A percentile compares a stretch with the other conserved stretches of the same genome.
Conservation (phyloP, 2,113 vertebrate genomes). For the Arizona elegans region DNA sequence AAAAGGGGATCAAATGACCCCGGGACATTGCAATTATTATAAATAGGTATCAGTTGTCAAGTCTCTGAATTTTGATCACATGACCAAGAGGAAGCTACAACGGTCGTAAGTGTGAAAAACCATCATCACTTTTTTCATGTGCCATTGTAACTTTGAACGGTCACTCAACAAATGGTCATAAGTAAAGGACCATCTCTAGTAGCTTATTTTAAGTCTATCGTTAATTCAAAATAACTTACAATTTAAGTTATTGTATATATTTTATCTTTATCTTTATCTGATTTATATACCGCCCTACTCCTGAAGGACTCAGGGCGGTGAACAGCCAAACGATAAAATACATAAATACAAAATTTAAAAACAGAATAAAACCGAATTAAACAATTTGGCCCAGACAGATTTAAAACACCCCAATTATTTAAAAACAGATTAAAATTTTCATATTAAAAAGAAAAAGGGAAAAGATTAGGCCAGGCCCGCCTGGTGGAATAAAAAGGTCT, state of each 20-base stretch:
- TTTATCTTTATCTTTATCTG: background rate
- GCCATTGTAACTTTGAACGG: background rate
- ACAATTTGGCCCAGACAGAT: too few relatives aligned
- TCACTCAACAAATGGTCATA: background rate
- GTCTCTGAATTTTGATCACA: background rate
- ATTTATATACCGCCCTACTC: too few relatives aligned
- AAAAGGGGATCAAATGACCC: background rate
- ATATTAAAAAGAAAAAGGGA: too few relatives aligned
- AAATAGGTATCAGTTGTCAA: background rate
- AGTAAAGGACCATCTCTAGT: background rate
- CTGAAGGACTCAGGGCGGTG: too few relatives aligned
- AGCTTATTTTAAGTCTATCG: background rate
- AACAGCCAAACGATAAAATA: too few relatives aligned
- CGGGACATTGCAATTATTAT: background rate
- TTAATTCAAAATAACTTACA: background rate
- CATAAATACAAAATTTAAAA: too few relatives aligned
- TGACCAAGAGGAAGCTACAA: background rate
- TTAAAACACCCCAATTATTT: too few relatives aligned
- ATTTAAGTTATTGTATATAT: background rate
- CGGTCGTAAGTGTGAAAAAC: background rate
- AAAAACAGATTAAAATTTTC: too few relatives aligned
- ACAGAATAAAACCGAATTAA: too few relatives aligned
- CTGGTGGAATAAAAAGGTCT: too few relatives aligned
- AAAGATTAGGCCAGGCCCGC: too few relatives aligned
- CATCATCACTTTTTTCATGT: background rate